Conservation (phyloP, 2,888 invertebrate genomes). For the Lycaena phlaeas region DNA sequence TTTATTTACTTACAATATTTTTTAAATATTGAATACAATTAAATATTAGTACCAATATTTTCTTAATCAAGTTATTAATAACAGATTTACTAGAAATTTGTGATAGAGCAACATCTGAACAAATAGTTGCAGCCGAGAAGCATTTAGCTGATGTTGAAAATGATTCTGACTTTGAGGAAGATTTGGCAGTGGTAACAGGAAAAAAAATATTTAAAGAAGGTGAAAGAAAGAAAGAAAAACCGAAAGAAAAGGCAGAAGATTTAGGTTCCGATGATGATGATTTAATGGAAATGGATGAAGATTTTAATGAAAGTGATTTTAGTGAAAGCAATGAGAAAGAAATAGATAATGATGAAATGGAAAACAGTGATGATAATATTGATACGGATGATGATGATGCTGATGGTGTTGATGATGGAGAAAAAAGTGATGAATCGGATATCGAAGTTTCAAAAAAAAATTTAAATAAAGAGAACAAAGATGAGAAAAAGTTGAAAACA, state of each 20-base stretch:
- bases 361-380: conserved; percentile 13
- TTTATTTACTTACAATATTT: background rate
- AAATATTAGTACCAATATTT: background rate
- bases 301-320: conserved; percentile 20
- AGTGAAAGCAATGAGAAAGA: conserved; percentile 12
- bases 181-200: conserved; percentile 71
- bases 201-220: conserved; percentile 34
- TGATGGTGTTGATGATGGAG: conserved; percentile 19
- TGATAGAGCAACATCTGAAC: conserved; percentile 76
- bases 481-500: conserved; percentile 17
- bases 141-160: conserved; percentile 73
- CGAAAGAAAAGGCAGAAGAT: conserved; percentile 12
- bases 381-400: conserved; percentile 17
- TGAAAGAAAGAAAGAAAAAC: conserved; percentile 19
- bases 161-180: conserved; percentile 76
- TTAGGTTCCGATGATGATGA: conserved; percentile 18
- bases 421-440: too few species aligned
- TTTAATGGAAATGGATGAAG: conserved; percentile 16
- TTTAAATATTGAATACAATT: background rate
- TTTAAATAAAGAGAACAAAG: conserved; percentile 14
- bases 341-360: conserved; percentile 21
- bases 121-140: conserved; percentile 74
- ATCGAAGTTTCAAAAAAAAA: conserved; percentile 20
- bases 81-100: conserved; percentile 83
- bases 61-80: conserved; percentile 6